These are phyloP conservation scores for Euborellia annulipes DNA, from an alignment of 1,140 invertebrate genomes.

Conservation along the genomic window DNA sequence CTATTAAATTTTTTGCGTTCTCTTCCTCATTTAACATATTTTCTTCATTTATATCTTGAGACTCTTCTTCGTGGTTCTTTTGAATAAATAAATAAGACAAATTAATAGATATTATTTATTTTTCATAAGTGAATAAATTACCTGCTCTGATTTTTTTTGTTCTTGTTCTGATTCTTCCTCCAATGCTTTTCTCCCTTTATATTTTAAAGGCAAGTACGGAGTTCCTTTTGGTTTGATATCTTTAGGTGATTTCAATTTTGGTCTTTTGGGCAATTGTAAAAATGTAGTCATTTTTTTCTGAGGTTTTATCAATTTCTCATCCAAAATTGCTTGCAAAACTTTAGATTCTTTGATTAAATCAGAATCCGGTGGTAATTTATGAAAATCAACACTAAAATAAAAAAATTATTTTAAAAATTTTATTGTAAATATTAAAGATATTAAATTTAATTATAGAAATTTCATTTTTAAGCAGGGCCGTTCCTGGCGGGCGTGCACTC, in stretches of 20 bases:
- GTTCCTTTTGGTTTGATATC: slow-evolving; percentile 17
- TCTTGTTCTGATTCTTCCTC: slow-evolving; percentile 31
- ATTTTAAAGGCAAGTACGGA: slow-evolving; percentile 21
- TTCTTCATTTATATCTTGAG: slow-evolving; percentile 3
- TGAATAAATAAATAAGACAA: no score
- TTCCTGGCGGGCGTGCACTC: no score
- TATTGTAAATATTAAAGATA: slow-evolving; percentile 4
- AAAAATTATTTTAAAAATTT: slow-evolving; percentile 5
- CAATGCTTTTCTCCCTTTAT: slow-evolving; percentile 26
- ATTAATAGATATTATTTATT: no score
- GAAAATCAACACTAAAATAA: slow-evolving; percentile 42
- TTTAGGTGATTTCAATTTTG: slow-evolving; percentile 35
- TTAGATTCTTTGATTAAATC: slow-evolving; percentile 48
- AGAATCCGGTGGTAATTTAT: slow-evolving; percentile 44
- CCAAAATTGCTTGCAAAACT: slow-evolving; percentile 44
- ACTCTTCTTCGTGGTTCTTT: slow-evolving; percentile 9
- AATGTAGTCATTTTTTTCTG: slow-evolving; percentile 49
- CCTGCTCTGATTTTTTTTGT: no score
- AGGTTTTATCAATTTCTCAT: slow-evolving; percentile 28
- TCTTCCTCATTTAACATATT: neutral
- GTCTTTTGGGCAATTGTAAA: slow-evolving; percentile 46
- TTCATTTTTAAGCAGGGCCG: no score
- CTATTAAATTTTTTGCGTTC: slow-evolving; percentile 3
- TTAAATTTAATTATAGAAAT: no score
- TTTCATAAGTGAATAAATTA: no score